phyloP scores from a whole-genome alignment of 2,113 vertebrate genomes.

The Eurystomus gularis region DNA sequence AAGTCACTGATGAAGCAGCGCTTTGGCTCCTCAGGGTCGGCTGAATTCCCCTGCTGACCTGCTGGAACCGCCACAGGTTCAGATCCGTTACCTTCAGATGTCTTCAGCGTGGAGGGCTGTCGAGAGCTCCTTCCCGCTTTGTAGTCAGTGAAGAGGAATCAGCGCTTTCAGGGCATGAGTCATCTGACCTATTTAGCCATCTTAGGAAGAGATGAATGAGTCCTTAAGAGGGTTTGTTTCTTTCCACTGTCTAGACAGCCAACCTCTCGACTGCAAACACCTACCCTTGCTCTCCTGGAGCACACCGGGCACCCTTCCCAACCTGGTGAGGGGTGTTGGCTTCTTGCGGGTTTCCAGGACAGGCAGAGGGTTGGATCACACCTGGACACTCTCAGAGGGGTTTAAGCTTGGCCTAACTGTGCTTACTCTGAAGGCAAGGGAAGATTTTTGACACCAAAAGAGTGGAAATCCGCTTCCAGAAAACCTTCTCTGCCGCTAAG shows the following conservation, averaged over 20 bases:
- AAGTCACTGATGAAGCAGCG: background rate
- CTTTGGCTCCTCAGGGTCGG: background rate
- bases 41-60: background rate
- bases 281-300: background rate
- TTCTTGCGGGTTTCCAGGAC: background rate
- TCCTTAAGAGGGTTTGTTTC: conserved; percentile 34
- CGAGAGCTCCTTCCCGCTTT: background rate
- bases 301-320: background rate
- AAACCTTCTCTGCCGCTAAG: background rate
- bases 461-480: background rate
- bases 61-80: fast-evolving
- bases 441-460: background rate
- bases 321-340: background rate
- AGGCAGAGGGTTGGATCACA: background rate
- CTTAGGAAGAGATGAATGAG: conserved; percentile 41
- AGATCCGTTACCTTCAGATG: background rate
- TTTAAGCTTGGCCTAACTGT: background rate
- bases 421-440: background rate
- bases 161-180: conserved; percentile 45
- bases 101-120: background rate
- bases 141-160: background rate
- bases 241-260: conserved; percentile 51
- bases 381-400: background rate
- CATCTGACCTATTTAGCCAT: conserved; percentile 63
- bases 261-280: conserved; percentile 2